These are phyloP conservation scores for Melanotaenia parkinsoni DNA, from an alignment of 2,797 vertebrate species.

Conservation along the genomic window DNA sequence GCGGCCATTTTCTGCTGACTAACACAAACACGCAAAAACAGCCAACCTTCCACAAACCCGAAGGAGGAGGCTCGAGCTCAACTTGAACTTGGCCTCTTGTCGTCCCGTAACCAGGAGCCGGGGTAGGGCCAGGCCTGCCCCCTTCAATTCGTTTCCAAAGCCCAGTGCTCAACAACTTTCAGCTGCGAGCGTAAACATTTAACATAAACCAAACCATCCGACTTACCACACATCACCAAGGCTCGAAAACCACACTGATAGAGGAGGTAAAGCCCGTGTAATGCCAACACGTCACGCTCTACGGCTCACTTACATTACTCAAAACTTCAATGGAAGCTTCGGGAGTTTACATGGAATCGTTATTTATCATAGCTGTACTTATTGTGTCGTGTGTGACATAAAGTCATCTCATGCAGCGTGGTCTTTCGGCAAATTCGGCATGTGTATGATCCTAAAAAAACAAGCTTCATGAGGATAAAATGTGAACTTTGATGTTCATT, in stretches of 20 bases:
- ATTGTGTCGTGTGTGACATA: neutral
- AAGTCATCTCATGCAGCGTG: fast-evolving
- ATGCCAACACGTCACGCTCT: constrained; percentile 5
- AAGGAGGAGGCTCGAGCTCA: constrained; percentile 47
- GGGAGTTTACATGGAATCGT: neutral
- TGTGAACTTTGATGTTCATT: constrained; percentile 21
- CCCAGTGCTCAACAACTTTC: constrained; percentile 38
- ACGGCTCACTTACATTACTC: constrained; percentile 1
- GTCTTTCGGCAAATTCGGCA: constrained; percentile 38
- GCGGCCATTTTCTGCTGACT: constrained; percentile 82
- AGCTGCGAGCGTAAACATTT: neutral
- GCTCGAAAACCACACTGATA: neutral
- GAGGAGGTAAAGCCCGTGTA: neutral
- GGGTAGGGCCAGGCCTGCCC: constrained; percentile 21
- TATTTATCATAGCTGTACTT: neutral
- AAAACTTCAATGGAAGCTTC: constrained; percentile 35
- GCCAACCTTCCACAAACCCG: constrained; percentile 28
- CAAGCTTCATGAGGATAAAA: neutral
- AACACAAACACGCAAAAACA: constrained; percentile 56
- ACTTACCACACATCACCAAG: neutral
- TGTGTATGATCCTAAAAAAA: neutral
- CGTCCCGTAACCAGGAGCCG: constrained; percentile 35
- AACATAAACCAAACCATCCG: neutral
- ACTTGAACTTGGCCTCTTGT: constrained; percentile 68
- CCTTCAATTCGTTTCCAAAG: neutral